Evolutionary conservation across 2,797 vertebrate genomes (phyloP).

Genomic region (Manis crassicaudata): DNA sequence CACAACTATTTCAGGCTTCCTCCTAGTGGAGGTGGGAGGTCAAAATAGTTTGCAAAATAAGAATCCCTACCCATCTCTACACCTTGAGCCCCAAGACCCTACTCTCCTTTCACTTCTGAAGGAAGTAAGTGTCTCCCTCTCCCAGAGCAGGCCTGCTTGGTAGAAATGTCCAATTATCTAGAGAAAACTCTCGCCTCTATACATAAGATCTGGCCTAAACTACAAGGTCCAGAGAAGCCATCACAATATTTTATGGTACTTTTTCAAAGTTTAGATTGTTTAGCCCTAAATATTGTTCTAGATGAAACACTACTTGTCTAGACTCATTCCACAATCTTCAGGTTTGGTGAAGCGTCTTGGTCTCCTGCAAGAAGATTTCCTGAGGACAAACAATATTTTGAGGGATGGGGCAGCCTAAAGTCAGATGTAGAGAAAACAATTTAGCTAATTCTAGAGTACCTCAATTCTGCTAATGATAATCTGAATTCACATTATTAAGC

Average conservation of each 20-base stretch:
- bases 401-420: not conserved
- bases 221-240: not conserved
- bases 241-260: not conserved
- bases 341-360: not conserved
- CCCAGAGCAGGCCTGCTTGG: not conserved
- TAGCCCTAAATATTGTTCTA: not conserved
- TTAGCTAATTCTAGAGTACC: not conserved
- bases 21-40: not conserved
- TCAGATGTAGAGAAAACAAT: not conserved
- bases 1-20: not conserved
- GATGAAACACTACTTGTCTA: not conserved
- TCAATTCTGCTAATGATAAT: not conserved
- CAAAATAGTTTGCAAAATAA: not conserved
- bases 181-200: not conserved
- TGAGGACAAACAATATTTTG: not conserved
- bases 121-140: not conserved
- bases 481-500: not conserved
- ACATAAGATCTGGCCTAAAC: not conserved
- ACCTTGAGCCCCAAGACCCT: not conserved
- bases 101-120: not conserved
- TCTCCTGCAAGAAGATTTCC: not conserved
- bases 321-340: not conserved
- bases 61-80: not conserved
- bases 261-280: not conserved
- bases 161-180: not conserved